Evolutionary conservation across 2,113 vertebrate species (phyloP).

Genomic region (Trematocara marginatum): DNA sequence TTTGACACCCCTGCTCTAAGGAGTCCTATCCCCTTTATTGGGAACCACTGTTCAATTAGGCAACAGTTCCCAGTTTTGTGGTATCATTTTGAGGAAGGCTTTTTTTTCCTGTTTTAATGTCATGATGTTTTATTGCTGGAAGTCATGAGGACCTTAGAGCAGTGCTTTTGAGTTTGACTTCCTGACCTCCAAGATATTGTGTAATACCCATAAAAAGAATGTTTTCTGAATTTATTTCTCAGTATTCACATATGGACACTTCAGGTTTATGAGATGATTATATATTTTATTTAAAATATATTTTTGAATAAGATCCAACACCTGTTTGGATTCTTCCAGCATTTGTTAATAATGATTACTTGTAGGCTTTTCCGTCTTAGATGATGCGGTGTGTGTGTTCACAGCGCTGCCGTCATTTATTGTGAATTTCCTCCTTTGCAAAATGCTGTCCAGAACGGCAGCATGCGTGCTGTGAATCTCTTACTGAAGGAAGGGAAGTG

Average conservation of each 20-base stretch:
- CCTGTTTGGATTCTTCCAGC: background rate
- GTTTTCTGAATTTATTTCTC: background rate
- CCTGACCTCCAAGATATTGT: background rate
- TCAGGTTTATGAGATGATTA: background rate
- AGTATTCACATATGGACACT: background rate
- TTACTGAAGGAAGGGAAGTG: constrained; percentile 10
- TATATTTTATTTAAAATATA: background rate
- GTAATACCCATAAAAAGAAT: background rate
- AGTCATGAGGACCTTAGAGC: background rate
- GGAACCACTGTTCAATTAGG: background rate
- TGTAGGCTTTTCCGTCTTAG: background rate
- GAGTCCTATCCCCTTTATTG: background rate
- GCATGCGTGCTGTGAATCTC: background rate
- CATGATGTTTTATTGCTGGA: background rate
- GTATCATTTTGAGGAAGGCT: background rate
- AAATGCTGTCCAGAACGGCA: background rate
- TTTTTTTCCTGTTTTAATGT: background rate
- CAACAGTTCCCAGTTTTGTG: background rate
- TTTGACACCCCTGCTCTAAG: background rate
- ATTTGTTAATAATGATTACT: background rate
- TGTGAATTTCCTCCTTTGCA: constrained; percentile 12
- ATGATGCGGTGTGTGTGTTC: background rate
- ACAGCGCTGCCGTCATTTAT: background rate
- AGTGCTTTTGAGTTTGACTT: background rate
- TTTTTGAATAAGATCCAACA: background rate